These are phyloP conservation scores for Euphydryas editha DNA, from an alignment of 2,888 invertebrate species.

Conservation along the genomic window DNA sequence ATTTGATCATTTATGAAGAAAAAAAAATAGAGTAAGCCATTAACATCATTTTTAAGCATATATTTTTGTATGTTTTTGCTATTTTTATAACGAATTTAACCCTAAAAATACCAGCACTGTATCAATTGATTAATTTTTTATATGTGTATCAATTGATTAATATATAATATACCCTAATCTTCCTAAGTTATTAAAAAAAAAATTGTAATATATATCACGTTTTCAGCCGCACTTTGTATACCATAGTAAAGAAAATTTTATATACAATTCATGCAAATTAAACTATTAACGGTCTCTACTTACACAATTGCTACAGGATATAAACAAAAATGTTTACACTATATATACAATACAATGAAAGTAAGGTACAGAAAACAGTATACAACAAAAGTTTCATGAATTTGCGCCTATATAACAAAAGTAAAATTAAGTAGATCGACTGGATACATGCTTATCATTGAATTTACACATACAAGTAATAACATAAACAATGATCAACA, in stretches of 20 bases:
- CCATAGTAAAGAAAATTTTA: not conserved
- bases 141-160: no score
- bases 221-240: not conserved
- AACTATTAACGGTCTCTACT: not conserved
- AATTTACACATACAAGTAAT: not conserved
- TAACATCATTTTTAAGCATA: no score
- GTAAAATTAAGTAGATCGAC: not conserved
- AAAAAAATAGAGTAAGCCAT: no score
- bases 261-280: slow-evolving; percentile 1
- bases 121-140: no score
- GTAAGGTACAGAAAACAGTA: not conserved
- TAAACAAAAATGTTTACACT: not conserved
- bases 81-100: no score
- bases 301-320: not conserved
- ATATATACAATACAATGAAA: not conserved
- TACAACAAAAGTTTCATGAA: not conserved
- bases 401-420: not conserved
- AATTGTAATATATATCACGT: no score
- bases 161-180: no score
- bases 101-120: no score
- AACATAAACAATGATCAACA: not conserved
- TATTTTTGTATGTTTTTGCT: no score
- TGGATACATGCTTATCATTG: not conserved
- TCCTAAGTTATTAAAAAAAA: no score
- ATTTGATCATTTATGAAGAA: no score